Base-by-base conservation (phyloP, 1,140 invertebrate genomes). In the Phymastichus coffea region DNA sequence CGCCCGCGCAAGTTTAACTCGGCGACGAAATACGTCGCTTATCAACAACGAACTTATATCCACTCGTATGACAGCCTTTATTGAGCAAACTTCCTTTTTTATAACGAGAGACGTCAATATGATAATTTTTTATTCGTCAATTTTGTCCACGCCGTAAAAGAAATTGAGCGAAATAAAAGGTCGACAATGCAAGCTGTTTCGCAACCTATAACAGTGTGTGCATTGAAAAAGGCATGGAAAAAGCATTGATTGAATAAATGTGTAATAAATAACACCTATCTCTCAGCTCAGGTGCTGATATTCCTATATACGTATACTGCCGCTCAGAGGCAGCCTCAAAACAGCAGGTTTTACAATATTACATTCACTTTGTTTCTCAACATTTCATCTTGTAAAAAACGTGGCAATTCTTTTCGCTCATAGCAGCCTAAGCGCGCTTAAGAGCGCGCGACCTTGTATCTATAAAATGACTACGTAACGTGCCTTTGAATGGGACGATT, bases 331-430 rank as follows among this genome's bases (percentile, higher is more conserved):
- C 17, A 12, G 1, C 26, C 33, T 46, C 15, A 37, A 47, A 59
- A 53, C 49, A 30, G n/a, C n/a, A 49, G 30, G 35, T 52, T 53
- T 51, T 30, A 48, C 33, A 48, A 48, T 48, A 47, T 61, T 55
- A 54, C 51, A 55, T 55, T 61, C 58, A 55, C 58, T 61, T 61
- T 61, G 44, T 61, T 61, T 61, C 58, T 48, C 58, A 61, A 61
- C 51, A 40, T 52, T 61, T 55, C 49, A 25, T 60, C 38, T 38
- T 46, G 37, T 46, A 59, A 59, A 59, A 53, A 59, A 10, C 44
- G 23, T 14, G 15, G 12, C 20, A 7, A 33, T 44, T 26, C 26
- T 52, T 52, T 25, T 59, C 37, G 37, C 48, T 59, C 46, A 35
- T 40, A 37, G 38, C 30, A n/a, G n/a, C n/a, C n/a, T n/a, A n/a